A percentile compares a stretch with the other conserved stretches of the same genome.
These are phyloP conservation scores for Epinotia nisella DNA, from an alignment of 2,888 invertebrate genomes.

Conservation along the genomic window DNA sequence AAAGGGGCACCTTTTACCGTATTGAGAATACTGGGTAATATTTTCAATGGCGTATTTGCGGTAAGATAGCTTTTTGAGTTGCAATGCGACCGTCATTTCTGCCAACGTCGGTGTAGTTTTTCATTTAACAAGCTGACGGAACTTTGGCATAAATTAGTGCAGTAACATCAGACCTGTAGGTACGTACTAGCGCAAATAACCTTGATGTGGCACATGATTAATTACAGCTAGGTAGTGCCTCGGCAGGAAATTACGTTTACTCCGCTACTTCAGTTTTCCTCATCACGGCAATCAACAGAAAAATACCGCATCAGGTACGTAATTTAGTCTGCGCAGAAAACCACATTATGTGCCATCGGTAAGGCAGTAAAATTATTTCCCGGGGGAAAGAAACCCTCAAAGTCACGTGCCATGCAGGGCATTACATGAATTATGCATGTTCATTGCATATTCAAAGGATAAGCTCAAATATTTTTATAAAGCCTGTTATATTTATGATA, in stretches of 20 bases:
- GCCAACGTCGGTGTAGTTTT: slow-evolving; percentile 16
- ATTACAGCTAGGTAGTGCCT: slow-evolving; percentile 51
- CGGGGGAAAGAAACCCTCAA: slow-evolving; percentile 49
- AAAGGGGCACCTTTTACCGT: slow-evolving; percentile 20
- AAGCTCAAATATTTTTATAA: slow-evolving; percentile 60
- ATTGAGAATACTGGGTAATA: slow-evolving; percentile 17
- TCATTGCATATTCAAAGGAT: slow-evolving; percentile 60
- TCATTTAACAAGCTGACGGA: slow-evolving; percentile 9
- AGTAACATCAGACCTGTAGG: slow-evolving; percentile 11
- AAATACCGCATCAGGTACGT: slow-evolving; percentile 12
- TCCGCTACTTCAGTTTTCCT: slow-evolving; percentile 33
- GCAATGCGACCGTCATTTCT: slow-evolving; percentile 29
- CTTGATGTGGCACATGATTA: slow-evolving; percentile 53
- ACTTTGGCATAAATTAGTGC: neutral
- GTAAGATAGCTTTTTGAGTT: slow-evolving; percentile 29
- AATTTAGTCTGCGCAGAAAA: slow-evolving; percentile 26
- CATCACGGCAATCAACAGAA: slow-evolving; percentile 24
- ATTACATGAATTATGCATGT: slow-evolving; percentile 67
- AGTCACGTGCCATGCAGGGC: slow-evolving; percentile 51
- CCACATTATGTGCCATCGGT: slow-evolving; percentile 28
- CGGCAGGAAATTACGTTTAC: slow-evolving; percentile 44
- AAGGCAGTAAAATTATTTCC: slow-evolving; percentile 45
- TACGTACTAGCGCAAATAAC: slow-evolving; percentile 30
- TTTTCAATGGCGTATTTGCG: slow-evolving; percentile 18
- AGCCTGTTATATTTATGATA: slow-evolving; percentile 47